phyloP scores from a whole-genome alignment of 2,797 vertebrate genomes.

The Rhinogobio ventralis region DNA sequence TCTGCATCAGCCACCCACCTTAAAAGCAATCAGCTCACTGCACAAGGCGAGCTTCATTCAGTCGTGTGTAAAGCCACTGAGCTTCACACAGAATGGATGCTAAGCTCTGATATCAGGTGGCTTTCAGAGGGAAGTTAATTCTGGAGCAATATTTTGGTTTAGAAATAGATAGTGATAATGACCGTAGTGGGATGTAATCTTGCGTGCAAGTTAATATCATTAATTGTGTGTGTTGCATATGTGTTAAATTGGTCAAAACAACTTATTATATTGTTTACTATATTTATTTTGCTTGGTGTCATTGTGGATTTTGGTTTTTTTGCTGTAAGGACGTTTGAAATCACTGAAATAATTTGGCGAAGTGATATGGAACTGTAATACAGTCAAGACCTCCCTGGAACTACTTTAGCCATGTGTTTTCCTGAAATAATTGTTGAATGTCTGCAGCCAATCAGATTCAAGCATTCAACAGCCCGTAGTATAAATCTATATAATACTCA shows the following conservation, averaged over 20 bases:
- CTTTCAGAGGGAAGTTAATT: conserved; percentile 18
- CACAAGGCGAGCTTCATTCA: conserved; percentile 35
- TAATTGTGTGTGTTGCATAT: not conserved
- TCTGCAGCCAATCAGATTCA: no score
- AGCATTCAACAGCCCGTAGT: no score
- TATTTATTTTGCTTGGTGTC: no score
- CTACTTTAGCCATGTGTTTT: no score
- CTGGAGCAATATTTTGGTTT: conserved; percentile 10
- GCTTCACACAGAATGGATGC: not conserved
- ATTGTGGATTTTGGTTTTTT: no score
- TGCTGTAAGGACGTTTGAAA: no score
- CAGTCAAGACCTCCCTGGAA: no score
- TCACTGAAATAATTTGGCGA: no score
- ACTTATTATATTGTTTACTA: no score
- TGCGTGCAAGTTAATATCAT: not conserved
- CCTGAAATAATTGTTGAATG: no score
- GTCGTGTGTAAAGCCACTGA: not conserved
- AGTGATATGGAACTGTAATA: no score
- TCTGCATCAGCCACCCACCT: conserved; percentile 41
- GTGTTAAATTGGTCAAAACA: not conserved
- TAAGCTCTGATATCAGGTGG: conserved; percentile 15
- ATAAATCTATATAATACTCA: not conserved
- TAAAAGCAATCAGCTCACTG: conserved; percentile 19
- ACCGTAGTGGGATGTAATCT: not conserved
- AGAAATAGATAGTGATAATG: not conserved